phyloP scores from a whole-genome alignment of 2,113 vertebrate species.

The Dicerorhinus sumatrensis region DNA sequence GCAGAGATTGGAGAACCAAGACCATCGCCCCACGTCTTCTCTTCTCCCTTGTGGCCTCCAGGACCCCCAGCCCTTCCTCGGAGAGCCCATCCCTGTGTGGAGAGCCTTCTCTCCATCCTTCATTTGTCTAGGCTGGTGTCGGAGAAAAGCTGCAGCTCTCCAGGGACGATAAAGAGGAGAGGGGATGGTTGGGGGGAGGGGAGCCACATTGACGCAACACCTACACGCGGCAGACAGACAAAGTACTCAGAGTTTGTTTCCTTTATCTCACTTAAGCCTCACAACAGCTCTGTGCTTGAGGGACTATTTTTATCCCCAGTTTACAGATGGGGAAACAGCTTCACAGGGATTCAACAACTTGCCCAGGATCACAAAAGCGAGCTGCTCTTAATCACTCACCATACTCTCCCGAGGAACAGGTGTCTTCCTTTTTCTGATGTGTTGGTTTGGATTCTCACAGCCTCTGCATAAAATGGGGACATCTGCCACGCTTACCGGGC shows the following conservation, averaged over 20 bases:
- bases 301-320: background rate
- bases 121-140: background rate
- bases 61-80: background rate
- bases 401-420: background rate
- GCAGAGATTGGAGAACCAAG: background rate
- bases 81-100: background rate
- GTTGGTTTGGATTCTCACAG: background rate
- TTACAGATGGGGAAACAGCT: background rate
- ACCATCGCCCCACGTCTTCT: background rate
- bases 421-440: background rate
- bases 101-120: background rate
- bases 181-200: background rate
- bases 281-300: background rate
- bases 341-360: background rate
- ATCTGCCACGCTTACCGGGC: fast-evolving
- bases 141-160: background rate
- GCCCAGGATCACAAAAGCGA: background rate
- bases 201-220: no score
- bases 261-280: background rate
- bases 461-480: background rate
- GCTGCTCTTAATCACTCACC: no score
- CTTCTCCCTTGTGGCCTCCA: background rate
- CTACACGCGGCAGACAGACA: background rate
- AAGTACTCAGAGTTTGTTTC: background rate
- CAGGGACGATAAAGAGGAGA: background rate